These are phyloP conservation scores for Forbesichthys papilliferus DNA, from an alignment of 2,113 vertebrate genomes.

Conservation along the genomic window DNA sequence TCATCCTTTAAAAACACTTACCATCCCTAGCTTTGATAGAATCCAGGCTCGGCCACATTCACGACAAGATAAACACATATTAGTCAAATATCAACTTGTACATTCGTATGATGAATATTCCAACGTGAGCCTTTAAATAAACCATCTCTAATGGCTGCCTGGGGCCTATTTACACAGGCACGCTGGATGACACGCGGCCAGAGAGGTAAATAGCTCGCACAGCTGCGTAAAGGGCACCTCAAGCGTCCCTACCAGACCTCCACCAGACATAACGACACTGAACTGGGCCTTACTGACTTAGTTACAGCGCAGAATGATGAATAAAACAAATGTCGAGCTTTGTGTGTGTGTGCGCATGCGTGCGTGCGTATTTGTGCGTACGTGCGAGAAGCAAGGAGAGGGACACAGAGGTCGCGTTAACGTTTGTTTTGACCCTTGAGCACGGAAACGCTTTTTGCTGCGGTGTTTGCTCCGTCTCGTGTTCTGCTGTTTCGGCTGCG, in stretches of 20 bases:
- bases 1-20: constrained; percentile 30
- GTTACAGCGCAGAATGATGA: background rate
- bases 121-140: constrained; percentile 54
- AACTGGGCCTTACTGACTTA: background rate
- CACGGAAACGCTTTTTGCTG: constrained; percentile 42
- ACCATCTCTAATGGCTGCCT: constrained; percentile 49
- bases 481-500: constrained; percentile 56
- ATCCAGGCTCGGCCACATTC: constrained; percentile 50
- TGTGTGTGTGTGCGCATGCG: constrained; percentile 23
- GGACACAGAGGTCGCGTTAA: background rate
- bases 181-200: constrained; percentile 27
- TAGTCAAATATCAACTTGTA: constrained; percentile 51
- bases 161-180: constrained; percentile 51
- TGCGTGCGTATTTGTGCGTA: constrained; percentile 6
- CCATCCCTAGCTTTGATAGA: constrained; percentile 27
- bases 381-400: background rate
- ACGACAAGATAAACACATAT: constrained; percentile 58
- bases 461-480: constrained; percentile 46
- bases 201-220: constrained; percentile 46
- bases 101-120: constrained; percentile 65
- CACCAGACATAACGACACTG: constrained; percentile 12
- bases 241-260: constrained; percentile 32
- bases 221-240: constrained; percentile 36
- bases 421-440: background rate
- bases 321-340: constrained; percentile 15